Evolutionary conservation across 64 coral and sea anemone genomes (phyloP).

Genomic region (Montipora efflorescens): DNA sequence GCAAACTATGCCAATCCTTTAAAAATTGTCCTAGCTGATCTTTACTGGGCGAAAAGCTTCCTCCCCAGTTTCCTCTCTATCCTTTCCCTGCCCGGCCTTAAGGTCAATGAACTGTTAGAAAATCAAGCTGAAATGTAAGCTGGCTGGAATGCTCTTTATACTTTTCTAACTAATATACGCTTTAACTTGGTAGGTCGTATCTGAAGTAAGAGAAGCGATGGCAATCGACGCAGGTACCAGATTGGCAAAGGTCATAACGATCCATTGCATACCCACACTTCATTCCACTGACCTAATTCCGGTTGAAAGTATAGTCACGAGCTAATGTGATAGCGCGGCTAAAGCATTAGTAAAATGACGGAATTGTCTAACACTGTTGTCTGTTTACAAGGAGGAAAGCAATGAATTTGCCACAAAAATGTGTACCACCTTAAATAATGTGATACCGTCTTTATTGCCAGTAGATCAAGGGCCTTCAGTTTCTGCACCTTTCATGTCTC

Average conservation of each 20-base stretch:
- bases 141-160: background rate
- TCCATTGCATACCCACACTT: background rate
- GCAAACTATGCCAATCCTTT: no score
- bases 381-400: constrained; percentile 17
- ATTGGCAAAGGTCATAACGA: constrained; percentile 13
- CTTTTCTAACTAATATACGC: constrained; percentile 6
- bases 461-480: background rate
- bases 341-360: constrained; percentile 18
- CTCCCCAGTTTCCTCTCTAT: constrained; percentile 10
- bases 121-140: background rate
- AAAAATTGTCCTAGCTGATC: background rate
- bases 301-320: constrained; percentile 8
- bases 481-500: constrained; percentile 6
- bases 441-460: constrained; percentile 5
- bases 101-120: background rate
- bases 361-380: constrained; percentile 1
- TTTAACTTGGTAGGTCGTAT: constrained; percentile 14
- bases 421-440: constrained; percentile 8
- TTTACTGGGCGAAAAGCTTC: background rate
- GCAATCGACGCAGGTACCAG: constrained; percentile 3
- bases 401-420: constrained; percentile 14
- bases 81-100: background rate
- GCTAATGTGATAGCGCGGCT: background rate
- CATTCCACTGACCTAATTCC: background rate
- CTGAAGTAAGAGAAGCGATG: background rate